These are phyloP conservation scores for Megamerina dolium DNA, from an alignment of 2,888 invertebrate species.

Conservation along the genomic window DNA sequence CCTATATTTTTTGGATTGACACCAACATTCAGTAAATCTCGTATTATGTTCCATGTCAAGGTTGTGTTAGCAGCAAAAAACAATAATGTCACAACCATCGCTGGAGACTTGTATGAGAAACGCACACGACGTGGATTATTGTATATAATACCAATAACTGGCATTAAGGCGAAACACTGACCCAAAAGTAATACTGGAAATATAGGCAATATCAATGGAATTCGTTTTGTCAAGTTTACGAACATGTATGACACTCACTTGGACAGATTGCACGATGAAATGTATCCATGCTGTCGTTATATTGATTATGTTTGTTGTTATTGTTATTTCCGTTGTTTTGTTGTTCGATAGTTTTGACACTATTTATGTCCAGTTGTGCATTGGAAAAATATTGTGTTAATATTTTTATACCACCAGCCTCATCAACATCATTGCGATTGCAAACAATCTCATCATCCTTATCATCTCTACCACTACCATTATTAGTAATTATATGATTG, in stretches of 20 bases:
- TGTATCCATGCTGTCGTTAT: constrained; percentile 35
- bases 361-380: too few species aligned
- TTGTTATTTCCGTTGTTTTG: too few species aligned
- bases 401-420: too few species aligned
- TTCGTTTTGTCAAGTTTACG: too few species aligned
- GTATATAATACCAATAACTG: constrained; percentile 50
- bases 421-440: too few species aligned
- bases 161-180: constrained; percentile 54
- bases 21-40: constrained; percentile 31
- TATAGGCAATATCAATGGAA: too few species aligned
- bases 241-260: constrained; percentile 30
- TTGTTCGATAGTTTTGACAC: too few species aligned
- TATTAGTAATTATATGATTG: too few species aligned
- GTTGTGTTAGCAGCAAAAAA: constrained; percentile 28
- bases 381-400: too few species aligned
- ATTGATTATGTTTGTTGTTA: too few species aligned
- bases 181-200: constrained; percentile 50
- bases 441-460: too few species aligned
- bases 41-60: constrained; percentile 25
- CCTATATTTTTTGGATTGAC: constrained; percentile 43
- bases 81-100: constrained; percentile 25
- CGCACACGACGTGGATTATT: constrained; percentile 39
- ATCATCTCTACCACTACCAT: too few species aligned
- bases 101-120: constrained; percentile 34
- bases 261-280: constrained; percentile 52